Conservation (phyloP, 2,888 invertebrate genomes). For the Chironomus tentans region DNA sequence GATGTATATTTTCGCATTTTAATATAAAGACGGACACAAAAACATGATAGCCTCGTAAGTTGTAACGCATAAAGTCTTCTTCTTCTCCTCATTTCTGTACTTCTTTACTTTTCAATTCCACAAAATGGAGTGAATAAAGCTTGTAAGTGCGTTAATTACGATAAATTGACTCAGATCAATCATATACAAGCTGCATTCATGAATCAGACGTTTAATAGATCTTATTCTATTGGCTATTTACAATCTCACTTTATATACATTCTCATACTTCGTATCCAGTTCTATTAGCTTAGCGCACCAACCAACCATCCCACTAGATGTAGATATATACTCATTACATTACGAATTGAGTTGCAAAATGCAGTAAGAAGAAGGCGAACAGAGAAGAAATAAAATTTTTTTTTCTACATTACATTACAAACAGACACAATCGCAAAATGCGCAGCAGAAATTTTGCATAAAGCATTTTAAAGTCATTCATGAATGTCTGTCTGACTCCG, state of each 20-base stretch:
- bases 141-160: background rate
- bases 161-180: too few species aligned
- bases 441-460: conserved; percentile 1
- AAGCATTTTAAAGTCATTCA: background rate
- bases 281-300: background rate
- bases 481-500: background rate
- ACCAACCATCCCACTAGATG: background rate
- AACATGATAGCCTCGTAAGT: conserved; percentile 20
- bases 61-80: conserved; percentile 7
- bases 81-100: conserved; percentile 1
- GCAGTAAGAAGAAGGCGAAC: background rate
- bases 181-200: too few species aligned
- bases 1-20: too few species aligned
- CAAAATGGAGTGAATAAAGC: conserved; percentile 12
- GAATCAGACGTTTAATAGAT: too few species aligned
- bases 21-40: background rate
- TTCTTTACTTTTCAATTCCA: background rate
- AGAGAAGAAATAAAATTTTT: too few species aligned
- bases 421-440: background rate
- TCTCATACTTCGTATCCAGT: too few species aligned
- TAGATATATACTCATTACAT: background rate
- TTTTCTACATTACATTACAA: background rate
- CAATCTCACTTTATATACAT: too few species aligned
- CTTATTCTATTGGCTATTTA: too few species aligned
- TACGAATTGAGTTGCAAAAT: background rate